A percentile compares a stretch with the other conserved stretches of the same genome.
Conservation (phyloP, 2,888 invertebrate genomes). For the Rhagophthalmus giganteus region DNA sequence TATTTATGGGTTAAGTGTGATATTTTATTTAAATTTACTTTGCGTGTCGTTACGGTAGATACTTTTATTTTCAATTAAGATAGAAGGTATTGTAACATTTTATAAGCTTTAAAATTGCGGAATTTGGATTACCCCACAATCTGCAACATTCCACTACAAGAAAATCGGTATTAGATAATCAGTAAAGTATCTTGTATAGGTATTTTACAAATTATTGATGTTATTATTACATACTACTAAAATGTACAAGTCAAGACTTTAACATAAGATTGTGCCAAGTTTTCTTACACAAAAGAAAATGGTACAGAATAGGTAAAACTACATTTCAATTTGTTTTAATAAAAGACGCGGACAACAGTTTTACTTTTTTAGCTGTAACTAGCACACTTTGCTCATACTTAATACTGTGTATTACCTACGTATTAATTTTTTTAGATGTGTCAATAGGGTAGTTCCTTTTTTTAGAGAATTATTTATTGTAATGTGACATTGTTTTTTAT, state of each 20-base stretch:
- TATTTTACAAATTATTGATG: too few relatives aligned
- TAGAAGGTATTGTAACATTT: background rate
- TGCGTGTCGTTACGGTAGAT: conserved; percentile 1
- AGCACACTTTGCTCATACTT: background rate
- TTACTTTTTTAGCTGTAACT: background rate
- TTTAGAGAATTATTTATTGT: conserved; percentile 21
- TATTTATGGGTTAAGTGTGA: conserved; percentile 28
- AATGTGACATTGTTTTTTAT: conserved; percentile 23
- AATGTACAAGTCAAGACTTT: background rate
- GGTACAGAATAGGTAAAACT: background rate
- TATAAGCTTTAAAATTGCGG: too few relatives aligned
- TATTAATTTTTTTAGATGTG: background rate
- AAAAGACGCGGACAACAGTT: background rate
- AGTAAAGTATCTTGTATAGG: too few relatives aligned
- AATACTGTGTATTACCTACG: background rate
- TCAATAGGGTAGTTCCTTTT: conserved; percentile 3
- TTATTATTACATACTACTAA: too few relatives aligned
- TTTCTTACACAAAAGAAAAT: conserved; percentile 10
- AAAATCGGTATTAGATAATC: too few relatives aligned
- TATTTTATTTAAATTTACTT: conserved; percentile 21
- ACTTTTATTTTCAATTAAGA: background rate
- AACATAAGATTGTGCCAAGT: background rate
- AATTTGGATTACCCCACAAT: too few relatives aligned
- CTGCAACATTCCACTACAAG: too few relatives aligned
- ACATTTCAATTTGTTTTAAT: background rate